phyloP scores from a whole-genome alignment of 2,113 vertebrate species.

The Meriones unguiculatus region DNA sequence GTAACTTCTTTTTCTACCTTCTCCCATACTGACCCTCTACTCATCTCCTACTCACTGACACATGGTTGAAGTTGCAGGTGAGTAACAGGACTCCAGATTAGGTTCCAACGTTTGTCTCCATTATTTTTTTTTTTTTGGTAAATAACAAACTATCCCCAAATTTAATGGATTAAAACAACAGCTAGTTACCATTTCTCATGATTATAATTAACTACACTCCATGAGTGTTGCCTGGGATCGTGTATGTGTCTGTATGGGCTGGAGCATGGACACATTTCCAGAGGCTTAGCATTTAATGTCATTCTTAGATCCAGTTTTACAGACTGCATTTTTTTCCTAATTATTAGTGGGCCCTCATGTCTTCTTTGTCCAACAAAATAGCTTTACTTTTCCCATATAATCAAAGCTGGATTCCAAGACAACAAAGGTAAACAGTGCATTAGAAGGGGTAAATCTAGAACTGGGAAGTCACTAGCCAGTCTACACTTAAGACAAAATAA shows the following conservation, averaged over 20 bases:
- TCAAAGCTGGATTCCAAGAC: not conserved
- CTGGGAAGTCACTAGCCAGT: not conserved
- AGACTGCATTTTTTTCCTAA: not conserved
- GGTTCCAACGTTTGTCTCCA: not conserved
- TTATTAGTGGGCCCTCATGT: not conserved
- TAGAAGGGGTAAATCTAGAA: not conserved
- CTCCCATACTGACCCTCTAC: not conserved
- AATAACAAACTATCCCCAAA: not conserved
- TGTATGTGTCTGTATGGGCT: not conserved
- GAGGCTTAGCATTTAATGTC: not conserved
- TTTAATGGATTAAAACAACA: slow-evolving; percentile 6
- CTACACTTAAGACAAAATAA: not conserved
- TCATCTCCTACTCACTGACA: not conserved
- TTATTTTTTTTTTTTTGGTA: no score
- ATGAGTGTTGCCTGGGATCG: not conserved
- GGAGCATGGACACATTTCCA: not conserved
- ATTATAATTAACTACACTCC: not conserved
- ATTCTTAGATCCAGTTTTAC: not conserved
- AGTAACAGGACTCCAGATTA: not conserved
- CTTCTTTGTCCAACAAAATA: not conserved
- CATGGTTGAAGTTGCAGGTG: not conserved
- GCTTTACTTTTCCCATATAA: slow-evolving; percentile 2
- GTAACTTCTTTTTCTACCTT: slow-evolving; percentile 12
- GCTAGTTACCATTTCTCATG: slow-evolving; percentile 23
- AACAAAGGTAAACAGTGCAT: slow-evolving; percentile 38